Evolutionary conservation across 2,113 vertebrate species (phyloP).

Genomic region (human): GRCh38 chr1:146589501-146590000

Average conservation of each 20-base stretch:
- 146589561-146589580: neutral
- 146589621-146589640: neutral
- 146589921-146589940: neutral
- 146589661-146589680: neutral
- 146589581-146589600: neutral
- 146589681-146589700: neutral
- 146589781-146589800: neutral
- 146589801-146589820: neutral
- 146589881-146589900: neutral
- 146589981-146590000: neutral
- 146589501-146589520: neutral
- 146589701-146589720: neutral
- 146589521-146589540: neutral
- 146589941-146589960: neutral
- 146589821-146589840: neutral
- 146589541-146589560: neutral
- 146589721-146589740: neutral
- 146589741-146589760: neutral
- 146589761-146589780: neutral
- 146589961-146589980: neutral
- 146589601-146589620: neutral
- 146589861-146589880: neutral
- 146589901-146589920: neutral
- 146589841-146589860: neutral
- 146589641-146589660: neutral